Conservation (phyloP, 2,797 vertebrate species). For the Martes flavigula region DNA sequence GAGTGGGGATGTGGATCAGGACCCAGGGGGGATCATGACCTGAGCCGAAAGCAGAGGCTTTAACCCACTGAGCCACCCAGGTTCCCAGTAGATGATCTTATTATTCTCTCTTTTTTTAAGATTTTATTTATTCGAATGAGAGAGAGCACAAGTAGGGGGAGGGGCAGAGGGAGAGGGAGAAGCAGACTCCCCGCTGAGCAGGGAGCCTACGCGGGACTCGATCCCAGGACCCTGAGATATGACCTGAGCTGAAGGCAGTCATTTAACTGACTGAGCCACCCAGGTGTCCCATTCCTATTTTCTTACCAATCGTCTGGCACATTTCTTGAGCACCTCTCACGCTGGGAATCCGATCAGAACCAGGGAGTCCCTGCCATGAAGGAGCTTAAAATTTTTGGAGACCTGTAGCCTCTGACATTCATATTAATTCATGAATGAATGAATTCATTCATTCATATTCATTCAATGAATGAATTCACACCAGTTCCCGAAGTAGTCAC, state of each 20-base stretch:
- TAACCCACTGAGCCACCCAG: no score
- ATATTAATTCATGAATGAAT: background rate
- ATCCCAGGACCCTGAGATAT: background rate
- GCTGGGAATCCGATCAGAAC: background rate
- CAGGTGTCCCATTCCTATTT: background rate
- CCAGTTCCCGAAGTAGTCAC: background rate
- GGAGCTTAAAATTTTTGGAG: background rate
- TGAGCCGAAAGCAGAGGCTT: no score
- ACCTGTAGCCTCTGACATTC: background rate
- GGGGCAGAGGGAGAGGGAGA: background rate
- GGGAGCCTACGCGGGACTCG: background rate
- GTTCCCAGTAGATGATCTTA: background rate
- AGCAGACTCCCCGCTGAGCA: background rate
- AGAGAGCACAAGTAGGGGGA: no score
- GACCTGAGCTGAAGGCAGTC: background rate
- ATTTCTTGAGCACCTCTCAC: background rate
- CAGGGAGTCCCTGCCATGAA: background rate
- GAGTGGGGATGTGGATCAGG: no score
- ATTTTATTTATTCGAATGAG: background rate
- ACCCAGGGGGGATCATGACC: no score
- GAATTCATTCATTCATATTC: background rate
- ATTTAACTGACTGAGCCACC: background rate
- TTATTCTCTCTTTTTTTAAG: background rate
- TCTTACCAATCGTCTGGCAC: background rate
- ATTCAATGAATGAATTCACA: background rate